These are phyloP conservation scores for Microcebus lehilahytsara DNA, from an alignment of 2,113 vertebrate genomes.

Conservation along the genomic window DNA sequence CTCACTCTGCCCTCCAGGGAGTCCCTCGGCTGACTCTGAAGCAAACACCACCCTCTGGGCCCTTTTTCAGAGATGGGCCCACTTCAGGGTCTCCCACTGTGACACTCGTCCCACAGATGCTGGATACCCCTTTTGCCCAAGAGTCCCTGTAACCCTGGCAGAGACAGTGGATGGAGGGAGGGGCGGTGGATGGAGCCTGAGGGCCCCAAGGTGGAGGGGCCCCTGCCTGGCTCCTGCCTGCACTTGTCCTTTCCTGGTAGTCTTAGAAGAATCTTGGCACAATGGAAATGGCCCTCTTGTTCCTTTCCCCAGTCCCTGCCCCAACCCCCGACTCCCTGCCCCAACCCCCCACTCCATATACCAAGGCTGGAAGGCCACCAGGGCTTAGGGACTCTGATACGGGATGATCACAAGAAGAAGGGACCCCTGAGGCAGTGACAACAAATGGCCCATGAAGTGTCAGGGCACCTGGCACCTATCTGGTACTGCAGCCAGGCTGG, in stretches of 20 bases:
- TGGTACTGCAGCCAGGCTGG: background rate
- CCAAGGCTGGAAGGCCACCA: background rate
- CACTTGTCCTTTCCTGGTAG: background rate
- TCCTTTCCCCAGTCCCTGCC: background rate
- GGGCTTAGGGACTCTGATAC: background rate
- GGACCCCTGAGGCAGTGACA: background rate
- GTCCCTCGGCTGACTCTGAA: background rate
- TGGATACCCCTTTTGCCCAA: background rate
- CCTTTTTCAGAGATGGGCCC: background rate
- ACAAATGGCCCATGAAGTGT: background rate
- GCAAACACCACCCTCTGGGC: background rate
- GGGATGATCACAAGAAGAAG: background rate
- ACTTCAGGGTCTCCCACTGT: background rate
- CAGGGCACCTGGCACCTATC: background rate
- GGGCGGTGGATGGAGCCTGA: background rate
- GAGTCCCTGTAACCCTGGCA: background rate
- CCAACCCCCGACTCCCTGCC: no score
- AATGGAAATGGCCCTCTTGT: no score
- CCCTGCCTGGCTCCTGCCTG: background rate
- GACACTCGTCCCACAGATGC: background rate
- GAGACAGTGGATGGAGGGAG: background rate
- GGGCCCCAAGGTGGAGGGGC: rapidly evolving
- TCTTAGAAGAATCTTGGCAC: background rate
- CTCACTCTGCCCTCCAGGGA: background rate
- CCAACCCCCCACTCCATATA: rapidly evolving